Base-by-base conservation (phyloP, 2,888 invertebrate species). In the Pilophorus perplexus region DNA sequence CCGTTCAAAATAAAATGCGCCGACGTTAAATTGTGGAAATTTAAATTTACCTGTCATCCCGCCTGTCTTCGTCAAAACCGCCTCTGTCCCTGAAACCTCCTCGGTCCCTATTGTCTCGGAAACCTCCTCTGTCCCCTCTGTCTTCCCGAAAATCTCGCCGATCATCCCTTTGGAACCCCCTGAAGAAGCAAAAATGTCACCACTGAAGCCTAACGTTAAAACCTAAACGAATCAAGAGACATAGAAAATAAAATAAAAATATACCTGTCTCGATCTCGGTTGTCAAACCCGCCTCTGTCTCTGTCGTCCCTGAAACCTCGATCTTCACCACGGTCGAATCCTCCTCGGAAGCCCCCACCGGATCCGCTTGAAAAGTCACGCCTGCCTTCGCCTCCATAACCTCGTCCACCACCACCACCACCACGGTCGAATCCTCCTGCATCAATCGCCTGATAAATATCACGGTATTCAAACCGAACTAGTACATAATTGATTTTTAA, bases 131-230 rank as follows among this genome's bases (percentile, higher is more conserved):
- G 12, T 60, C 28, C 18, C 20, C 42, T 46, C 44, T 44, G 40
- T 67, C 64, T 48, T 27, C 55, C 44, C 57, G 46, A 55, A 55
- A 18, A 50, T 67, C 66, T n/a, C 68, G 42, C 44, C 44, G 44
- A 42, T 42, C 5, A n/a, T n/a, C n/a, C n/a, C n/a, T n/a, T n/a
- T n/a, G n/a, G n/a, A n/a, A n/a, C n/a, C n/a, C n/a, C n/a, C n/a
- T n/a, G n/a, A n/a, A n/a, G n/a, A n/a, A n/a, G n/a, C n/a, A n/a
- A n/a, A n/a, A n/a, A n/a, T n/a, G n/a, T n/a, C n/a, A n/a, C n/a
- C 42, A 5, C 42, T 42, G n/a, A 42, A 42, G 42, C 42, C n/a
- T n/a, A 33, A 33, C 33, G 12, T 8, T 33, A 33, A 33, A 33
- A n/a, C n/a, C n/a, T n/a, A n/a, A n/a, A n/a, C n/a, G n/a, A n/a